Evolutionary conservation across 2,888 invertebrate species (phyloP), one percentile per base, ranked within the genome.

Genomic region (Coelogynopora nodosa): DNA sequence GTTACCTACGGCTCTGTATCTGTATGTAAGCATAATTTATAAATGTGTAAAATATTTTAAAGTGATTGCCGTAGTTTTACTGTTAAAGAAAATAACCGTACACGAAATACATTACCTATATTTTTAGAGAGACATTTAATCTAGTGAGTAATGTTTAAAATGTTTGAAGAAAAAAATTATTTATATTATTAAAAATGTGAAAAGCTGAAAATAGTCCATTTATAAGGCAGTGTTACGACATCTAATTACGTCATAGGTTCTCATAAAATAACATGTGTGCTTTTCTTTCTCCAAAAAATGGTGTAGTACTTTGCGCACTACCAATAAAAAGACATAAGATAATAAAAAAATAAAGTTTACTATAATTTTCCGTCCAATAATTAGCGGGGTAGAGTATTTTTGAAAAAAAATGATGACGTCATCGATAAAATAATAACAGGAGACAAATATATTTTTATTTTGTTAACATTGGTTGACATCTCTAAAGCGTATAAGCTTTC

Each of bases 21-120:
- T n/a, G n/a, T n/a, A 74, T 74, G 74, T 26, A 74, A 74, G 74
- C 23, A 74, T 74, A 74, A 74, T 26, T n/a, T 74, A 74, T 74
- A 74, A 23, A 74, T 74, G 74, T 74, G 74, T 74, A 5, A 74
- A 74, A 74, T 74, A 74, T 49, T 49, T 49, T 10, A 49, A 49
- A 49, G 49, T 49, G 18, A 49, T 49, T 10, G 18, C 49, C 18
- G 49, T 49, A 49, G 49, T 49, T 49, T 49, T 49, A 49, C 49
- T 49, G 49, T 49, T 49, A 49, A n/a, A 49, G 49, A 49, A 49
- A 49, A 49, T 18, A 49, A 49, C 49, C 49, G 18, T 49, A 49
- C 18, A 49, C 5, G 18, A 49, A n/a, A n/a, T n/a, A n/a, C n/a
- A n/a, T n/a, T n/a, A n/a, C n/a, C n/a, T n/a, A n/a, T n/a, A n/a